A percentile compares a stretch with the other conserved stretches of the same genome.
Evolutionary conservation across 2,888 invertebrate species (phyloP).

Genomic region (Napeogenes inachia): DNA sequence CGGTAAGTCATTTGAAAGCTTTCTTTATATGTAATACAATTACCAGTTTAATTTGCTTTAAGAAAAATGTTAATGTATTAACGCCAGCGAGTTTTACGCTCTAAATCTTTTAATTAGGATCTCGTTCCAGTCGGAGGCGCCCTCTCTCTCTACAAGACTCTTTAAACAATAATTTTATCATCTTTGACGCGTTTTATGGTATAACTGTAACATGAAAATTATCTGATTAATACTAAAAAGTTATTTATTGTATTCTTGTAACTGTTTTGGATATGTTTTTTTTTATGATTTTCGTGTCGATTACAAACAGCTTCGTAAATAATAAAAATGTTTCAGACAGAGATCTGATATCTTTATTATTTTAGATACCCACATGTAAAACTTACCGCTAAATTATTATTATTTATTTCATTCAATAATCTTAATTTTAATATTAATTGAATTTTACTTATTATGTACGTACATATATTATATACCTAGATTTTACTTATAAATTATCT

Average conservation of each 20-base stretch:
- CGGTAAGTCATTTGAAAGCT: not conserved
- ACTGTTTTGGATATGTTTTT: not conserved
- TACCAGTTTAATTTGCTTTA: constrained; percentile 39
- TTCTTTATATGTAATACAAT: constrained; percentile 27
- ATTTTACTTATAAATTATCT: no score
- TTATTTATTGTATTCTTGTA: constrained; percentile 4
- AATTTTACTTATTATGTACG: no score
- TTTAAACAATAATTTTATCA: constrained; percentile 52
- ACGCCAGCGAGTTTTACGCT: constrained; percentile 61
- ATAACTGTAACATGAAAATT: constrained; percentile 28
- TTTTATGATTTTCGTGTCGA: no score
- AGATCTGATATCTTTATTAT: no score
- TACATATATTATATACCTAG: no score
- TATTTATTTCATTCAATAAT: no score
- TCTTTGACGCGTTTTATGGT: constrained; percentile 46
- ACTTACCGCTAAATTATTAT: no score
- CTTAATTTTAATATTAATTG: no score
- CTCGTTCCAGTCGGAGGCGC: constrained; percentile 60
- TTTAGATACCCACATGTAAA: no score
- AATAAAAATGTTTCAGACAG: no score
- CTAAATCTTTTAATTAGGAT: constrained; percentile 74
- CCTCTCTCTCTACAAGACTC: constrained; percentile 64
- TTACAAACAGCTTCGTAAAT: no score
- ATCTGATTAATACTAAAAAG: constrained; percentile 21
- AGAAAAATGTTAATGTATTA: constrained; percentile 35